These are phyloP conservation scores for Germaria angustata DNA, from an alignment of 2,888 invertebrate species.

Conservation along the genomic window DNA sequence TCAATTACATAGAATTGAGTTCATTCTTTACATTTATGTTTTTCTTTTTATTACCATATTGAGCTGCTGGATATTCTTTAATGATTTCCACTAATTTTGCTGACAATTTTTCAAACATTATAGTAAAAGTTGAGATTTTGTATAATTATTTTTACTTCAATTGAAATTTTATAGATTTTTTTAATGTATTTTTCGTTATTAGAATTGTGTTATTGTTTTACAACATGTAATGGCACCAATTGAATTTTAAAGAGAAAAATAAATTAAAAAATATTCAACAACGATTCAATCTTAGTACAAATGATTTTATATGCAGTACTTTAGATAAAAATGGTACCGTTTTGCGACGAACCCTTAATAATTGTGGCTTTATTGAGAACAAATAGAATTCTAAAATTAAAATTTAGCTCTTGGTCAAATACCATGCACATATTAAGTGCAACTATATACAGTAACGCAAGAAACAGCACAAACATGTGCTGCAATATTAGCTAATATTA, in stretches of 20 bases:
- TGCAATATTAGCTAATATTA: no score
- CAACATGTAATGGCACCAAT: not conserved
- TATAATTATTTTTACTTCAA: not conserved
- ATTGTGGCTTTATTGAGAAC: slow-evolving; percentile 55
- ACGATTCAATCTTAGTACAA: slow-evolving; percentile 27
- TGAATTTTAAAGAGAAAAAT: not conserved
- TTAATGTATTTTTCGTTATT: not conserved
- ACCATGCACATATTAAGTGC: not conserved
- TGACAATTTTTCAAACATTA: slow-evolving; percentile 76
- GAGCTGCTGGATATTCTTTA: slow-evolving; percentile 69
- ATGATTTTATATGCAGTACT: not conserved
- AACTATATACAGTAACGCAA: not conserved
- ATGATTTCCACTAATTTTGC: slow-evolving; percentile 73
- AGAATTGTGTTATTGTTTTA: not conserved
- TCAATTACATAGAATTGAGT: no score
- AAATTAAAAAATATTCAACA: not conserved
- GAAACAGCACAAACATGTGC: not conserved
- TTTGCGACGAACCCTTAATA: slow-evolving; percentile 57
- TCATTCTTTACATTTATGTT: no score
- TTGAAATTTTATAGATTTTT: no score
- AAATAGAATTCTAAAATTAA: slow-evolving; percentile 58
- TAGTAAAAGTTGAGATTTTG: not conserved
- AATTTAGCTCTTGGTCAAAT: slow-evolving; percentile 61
- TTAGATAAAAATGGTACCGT: slow-evolving; percentile 3
- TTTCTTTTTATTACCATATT: slow-evolving; percentile 65